Conservation (phyloP, 2,797 vertebrate species). For the Yasuhikotakia modesta region DNA sequence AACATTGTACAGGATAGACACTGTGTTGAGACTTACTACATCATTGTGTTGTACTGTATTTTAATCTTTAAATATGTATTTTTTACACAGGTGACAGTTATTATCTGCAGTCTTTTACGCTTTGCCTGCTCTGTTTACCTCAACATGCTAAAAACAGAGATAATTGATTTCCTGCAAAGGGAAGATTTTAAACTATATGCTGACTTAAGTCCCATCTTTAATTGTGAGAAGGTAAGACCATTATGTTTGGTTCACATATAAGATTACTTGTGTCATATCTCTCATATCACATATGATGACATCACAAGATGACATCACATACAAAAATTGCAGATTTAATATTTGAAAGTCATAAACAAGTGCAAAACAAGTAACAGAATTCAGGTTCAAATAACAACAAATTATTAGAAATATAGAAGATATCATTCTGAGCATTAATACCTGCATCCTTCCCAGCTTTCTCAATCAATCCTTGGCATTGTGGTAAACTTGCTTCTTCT, state of each 20-base stretch:
- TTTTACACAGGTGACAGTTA: conserved; percentile 44
- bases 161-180: conserved; percentile 69
- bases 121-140: conserved; percentile 63
- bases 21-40: not conserved
- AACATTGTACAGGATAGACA: conserved; percentile 8
- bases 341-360: not conserved
- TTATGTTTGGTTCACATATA: not conserved
- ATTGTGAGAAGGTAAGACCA: conserved; percentile 75
- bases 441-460: conserved; percentile 63
- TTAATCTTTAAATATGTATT: not conserved
- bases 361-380: no score
- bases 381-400: no score
- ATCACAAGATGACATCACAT: not conserved
- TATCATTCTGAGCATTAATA: not conserved
- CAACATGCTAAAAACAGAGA: conserved; percentile 62
- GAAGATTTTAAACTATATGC: conserved; percentile 61
- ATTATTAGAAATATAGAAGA: not conserved
- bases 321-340: not conserved
- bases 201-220: conserved; percentile 69
- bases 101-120: conserved; percentile 63
- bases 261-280: not conserved
- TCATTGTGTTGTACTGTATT: not conserved
- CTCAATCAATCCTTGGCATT: conserved; percentile 68
- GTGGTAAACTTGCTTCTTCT: conserved; percentile 73
- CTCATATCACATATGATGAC: not conserved